Evolutionary conservation across 1,140 invertebrate genomes (phyloP), one percentile per base, ranked within the genome.

Genomic region (Probaryconus sp.): DNA sequence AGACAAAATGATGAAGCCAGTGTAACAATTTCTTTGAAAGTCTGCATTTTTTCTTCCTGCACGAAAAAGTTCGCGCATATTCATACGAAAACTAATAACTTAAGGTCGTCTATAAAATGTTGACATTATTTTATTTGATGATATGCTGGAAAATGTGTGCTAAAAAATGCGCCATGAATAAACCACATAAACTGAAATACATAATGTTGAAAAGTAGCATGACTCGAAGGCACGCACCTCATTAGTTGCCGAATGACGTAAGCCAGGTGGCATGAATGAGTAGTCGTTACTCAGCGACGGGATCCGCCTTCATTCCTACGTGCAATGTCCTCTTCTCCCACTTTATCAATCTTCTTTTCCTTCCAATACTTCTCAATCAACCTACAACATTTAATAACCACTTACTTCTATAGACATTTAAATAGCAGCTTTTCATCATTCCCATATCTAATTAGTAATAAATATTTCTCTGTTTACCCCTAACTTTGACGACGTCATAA

Each of bases 241-340:
- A 55, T 69, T 69, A 69, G 47, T 69, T 69, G 61, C 55, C 47
- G 65, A 73, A 58, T 77, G 69, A 77, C 75, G 75, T 77, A 77
- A 77, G 64, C 50, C 64, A 73, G 64, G 64, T 77, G 70, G 70
- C 67, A 75, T 78, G 76, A 78, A 78, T 78, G 76, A 75, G n/a
- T n/a, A n/a, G 61, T 69, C 58, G 61, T 75, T 63, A 64, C 50
- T 35, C 40, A 48, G 35, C 43, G 51, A 47, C 60, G 35, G 60
- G 47, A 74, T 61, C 61, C 55, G 58, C 71, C 71, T 56, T 69
- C 71, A 78, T 78, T 75, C 76, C 76, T 45, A 68, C 58, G 71
- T 67, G 58, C 64, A 70, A 73, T 67, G 67, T 69, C 61, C 65
- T 61, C 67, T 58, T 58, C 60, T 55, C 55, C 33, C 47, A 47